Evolutionary conservation across 2,113 vertebrate species (phyloP).

Genomic region (Nipponia nippon): DNA sequence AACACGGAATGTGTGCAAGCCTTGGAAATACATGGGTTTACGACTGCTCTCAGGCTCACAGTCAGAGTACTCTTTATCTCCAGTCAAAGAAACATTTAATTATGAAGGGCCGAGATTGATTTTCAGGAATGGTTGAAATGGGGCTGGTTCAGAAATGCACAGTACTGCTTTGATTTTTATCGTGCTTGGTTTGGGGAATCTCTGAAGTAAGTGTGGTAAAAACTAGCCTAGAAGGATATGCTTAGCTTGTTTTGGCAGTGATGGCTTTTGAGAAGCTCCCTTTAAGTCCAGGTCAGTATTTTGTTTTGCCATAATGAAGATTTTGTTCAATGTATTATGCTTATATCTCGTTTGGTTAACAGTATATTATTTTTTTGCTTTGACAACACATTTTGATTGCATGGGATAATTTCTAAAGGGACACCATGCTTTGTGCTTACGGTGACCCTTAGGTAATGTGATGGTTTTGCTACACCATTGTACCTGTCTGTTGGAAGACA

Average conservation of each 20-base stretch:
- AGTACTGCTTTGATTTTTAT: not conserved
- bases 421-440: not conserved
- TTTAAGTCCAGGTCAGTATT: not conserved
- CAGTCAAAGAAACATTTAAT: not conserved
- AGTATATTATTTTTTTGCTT: not conserved
- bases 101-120: not conserved
- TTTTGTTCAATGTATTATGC: not conserved
- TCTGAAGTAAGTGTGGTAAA: not conserved
- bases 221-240: not conserved
- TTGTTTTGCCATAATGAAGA: not conserved
- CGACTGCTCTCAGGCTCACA: not conserved
- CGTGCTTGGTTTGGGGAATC: not conserved
- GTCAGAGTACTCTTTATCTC: not conserved
- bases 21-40: not conserved
- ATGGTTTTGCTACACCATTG: not conserved
- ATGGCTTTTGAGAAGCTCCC: not conserved
- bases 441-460: not conserved
- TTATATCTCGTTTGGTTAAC: not conserved
- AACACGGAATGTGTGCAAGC: not conserved
- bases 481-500: not conserved
- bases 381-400: not conserved
- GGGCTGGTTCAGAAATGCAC: not conserved
- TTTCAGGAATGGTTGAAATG: not conserved
- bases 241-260: not conserved
- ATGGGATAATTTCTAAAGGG: not conserved